These are phyloP conservation scores for Lucilia cuprina DNA, from an alignment of 1,140 invertebrate species.

Conservation along the genomic window DNA sequence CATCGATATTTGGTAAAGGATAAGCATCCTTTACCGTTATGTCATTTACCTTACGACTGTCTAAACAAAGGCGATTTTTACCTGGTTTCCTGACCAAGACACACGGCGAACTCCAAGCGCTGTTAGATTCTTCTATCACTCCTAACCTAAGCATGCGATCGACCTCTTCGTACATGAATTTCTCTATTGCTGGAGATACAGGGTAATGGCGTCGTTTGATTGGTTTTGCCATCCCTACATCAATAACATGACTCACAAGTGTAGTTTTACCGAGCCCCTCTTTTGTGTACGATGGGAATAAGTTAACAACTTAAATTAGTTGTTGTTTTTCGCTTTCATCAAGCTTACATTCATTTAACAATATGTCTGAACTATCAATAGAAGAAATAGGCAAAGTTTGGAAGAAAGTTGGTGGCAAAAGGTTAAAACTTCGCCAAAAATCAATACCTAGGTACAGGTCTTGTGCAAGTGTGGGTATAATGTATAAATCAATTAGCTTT, in stretches of 20 bases:
- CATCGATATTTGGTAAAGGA: too few relatives aligned
- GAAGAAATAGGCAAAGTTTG: too few relatives aligned
- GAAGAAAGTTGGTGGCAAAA: too few relatives aligned
- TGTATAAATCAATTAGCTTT: not conserved
- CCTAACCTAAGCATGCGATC: conserved; percentile 1
- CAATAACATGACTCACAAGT: conserved; percentile 17
- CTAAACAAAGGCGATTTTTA: too few relatives aligned
- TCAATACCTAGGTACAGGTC: not conserved
- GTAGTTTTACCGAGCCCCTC: conserved; percentile 31
- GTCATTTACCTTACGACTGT: too few relatives aligned
- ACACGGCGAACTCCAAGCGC: conserved; percentile 38
- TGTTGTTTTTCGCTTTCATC: too few relatives aligned
- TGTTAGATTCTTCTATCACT: conserved; percentile 21
- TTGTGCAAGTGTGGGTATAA: not conserved
- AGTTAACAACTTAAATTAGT: not conserved
- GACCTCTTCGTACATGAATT: not conserved
- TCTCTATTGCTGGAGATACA: conserved; percentile 16
- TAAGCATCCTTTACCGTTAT: too few relatives aligned
- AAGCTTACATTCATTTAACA: not conserved
- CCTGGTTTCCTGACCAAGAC: conserved; percentile 12
- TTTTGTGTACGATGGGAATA: conserved; percentile 10
- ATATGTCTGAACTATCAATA: not conserved
- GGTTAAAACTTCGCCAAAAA: conserved; percentile 12
- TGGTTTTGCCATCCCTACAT: not conserved
- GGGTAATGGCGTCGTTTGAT: conserved; percentile 24